Evolutionary conservation across 2,797 vertebrate genomes (phyloP).

Genomic region (Phaenicophaeus curvirostris): DNA sequence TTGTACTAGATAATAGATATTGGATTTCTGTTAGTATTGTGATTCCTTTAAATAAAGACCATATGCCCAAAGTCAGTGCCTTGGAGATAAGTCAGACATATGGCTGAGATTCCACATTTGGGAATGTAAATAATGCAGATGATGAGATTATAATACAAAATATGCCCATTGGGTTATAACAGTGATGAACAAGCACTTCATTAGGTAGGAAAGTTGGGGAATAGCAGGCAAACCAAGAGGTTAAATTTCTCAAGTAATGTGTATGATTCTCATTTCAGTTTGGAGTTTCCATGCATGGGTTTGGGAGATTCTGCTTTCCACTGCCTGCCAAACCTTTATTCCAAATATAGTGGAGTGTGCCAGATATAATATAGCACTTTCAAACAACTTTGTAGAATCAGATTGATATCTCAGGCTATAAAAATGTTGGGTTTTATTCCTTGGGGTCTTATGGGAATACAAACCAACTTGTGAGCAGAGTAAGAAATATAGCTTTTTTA

Average conservation of each 20-base stretch:
- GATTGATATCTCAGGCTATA: constrained; percentile 10
- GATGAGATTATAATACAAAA: constrained; percentile 44
- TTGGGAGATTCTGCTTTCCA: background rate
- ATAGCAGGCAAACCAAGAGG: background rate
- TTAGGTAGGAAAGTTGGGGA: background rate
- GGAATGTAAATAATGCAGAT: constrained; percentile 62
- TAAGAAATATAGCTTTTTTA: background rate
- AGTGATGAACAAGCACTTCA: constrained; percentile 33
- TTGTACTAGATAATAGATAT: constrained; percentile 32
- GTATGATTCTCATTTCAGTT: background rate
- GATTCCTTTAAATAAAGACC: constrained; percentile 66
- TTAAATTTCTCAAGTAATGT: background rate
- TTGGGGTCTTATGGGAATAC: background rate
- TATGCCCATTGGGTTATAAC: background rate
- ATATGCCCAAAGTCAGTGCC: constrained; percentile 30
- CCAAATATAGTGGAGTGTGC: background rate
- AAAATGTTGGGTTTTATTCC: background rate
- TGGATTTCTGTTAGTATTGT: constrained; percentile 43
- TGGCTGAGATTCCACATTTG: constrained; percentile 56
- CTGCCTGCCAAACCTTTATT: background rate
- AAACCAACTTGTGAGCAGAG: background rate
- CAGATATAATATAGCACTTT: background rate
- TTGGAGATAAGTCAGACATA: constrained; percentile 60
- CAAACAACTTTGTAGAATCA: background rate
- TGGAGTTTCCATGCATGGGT: background rate